These are phyloP conservation scores for Pedetes capensis DNA, from an alignment of 2,113 vertebrate species.

Conservation along the genomic window DNA sequence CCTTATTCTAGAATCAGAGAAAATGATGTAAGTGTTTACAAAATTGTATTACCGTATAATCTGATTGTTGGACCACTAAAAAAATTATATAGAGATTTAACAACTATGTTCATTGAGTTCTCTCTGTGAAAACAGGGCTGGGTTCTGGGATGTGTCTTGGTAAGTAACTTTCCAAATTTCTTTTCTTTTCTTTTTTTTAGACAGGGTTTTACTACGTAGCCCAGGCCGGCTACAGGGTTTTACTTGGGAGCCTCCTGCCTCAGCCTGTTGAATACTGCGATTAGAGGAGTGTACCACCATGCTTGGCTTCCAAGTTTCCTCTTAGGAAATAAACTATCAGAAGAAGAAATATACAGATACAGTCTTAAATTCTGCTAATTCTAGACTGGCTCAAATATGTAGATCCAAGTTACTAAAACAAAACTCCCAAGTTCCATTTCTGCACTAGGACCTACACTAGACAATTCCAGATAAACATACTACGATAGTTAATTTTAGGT, in stretches of 20 bases:
- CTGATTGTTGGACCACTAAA: not conserved
- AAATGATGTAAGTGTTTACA: slow-evolving; percentile 5
- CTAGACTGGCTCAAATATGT: not conserved
- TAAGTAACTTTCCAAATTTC: not conserved
- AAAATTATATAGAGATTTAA: slow-evolving; percentile 22
- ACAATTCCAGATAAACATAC: not conserved
- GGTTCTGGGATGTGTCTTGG: not conserved
- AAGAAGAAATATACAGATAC: not conserved
- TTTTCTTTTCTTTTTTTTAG: not conserved
- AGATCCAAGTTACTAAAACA: not conserved
- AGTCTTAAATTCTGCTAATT: not conserved
- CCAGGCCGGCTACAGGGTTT: not conserved
- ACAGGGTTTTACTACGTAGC: not conserved
- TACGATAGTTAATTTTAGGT: not conserved
- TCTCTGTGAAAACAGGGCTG: not conserved
- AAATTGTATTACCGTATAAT: slow-evolving; percentile 27
- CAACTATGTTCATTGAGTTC: not conserved
- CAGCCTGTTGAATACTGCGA: not conserved
- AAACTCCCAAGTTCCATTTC: slow-evolving; percentile 16
- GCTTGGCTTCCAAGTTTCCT: not conserved
- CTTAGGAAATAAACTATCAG: slow-evolving; percentile 2
- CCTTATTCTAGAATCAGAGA: slow-evolving; percentile 39
- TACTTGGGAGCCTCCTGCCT: not conserved
- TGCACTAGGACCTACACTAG: not conserved
- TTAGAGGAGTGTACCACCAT: not conserved